Evolutionary conservation across 2,888 invertebrate genomes (phyloP).

Genomic region (Laothoe populi): DNA sequence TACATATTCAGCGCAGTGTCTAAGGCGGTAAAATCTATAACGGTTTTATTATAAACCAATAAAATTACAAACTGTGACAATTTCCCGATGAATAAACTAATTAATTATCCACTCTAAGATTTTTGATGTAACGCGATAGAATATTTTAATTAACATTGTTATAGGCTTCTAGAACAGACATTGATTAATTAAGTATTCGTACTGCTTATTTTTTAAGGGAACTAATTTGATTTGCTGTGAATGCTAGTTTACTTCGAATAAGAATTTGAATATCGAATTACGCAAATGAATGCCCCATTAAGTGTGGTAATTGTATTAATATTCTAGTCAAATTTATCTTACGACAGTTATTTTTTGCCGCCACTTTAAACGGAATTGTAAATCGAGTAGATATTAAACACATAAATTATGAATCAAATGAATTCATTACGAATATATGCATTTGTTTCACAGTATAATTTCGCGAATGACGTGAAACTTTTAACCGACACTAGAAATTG

Average conservation of each 20-base stretch:
- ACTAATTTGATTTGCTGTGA: constrained; percentile 40
- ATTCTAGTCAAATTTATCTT: background rate
- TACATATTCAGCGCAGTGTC: background rate
- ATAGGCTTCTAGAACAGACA: constrained; percentile 37
- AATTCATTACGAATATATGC: too few relatives aligned
- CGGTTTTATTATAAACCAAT: too few relatives aligned
- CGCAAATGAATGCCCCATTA: constrained; percentile 29
- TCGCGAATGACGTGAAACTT: too few relatives aligned
- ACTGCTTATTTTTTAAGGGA: constrained; percentile 38
- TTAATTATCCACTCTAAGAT: background rate
- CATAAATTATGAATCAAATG: too few relatives aligned
- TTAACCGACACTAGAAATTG: too few relatives aligned
- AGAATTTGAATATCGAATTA: constrained; percentile 29
- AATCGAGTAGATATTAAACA: too few relatives aligned
- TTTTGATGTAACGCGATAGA: constrained; percentile 30
- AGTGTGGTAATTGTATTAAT: constrained; percentile 2
- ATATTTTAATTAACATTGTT: constrained; percentile 43
- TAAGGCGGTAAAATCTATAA: background rate
- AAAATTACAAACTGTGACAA: background rate
- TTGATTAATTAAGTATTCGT: constrained; percentile 46
- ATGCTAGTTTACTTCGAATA: constrained; percentile 26
- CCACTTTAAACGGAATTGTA: background rate
- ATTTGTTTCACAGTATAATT: too few relatives aligned
- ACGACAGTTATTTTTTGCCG: background rate
- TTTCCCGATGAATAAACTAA: background rate